A percentile compares a stretch with the other conserved stretches of the same genome.
Conservation (phyloP, 2,888 invertebrate species). For the Gymnoscelis rufifasciata region DNA sequence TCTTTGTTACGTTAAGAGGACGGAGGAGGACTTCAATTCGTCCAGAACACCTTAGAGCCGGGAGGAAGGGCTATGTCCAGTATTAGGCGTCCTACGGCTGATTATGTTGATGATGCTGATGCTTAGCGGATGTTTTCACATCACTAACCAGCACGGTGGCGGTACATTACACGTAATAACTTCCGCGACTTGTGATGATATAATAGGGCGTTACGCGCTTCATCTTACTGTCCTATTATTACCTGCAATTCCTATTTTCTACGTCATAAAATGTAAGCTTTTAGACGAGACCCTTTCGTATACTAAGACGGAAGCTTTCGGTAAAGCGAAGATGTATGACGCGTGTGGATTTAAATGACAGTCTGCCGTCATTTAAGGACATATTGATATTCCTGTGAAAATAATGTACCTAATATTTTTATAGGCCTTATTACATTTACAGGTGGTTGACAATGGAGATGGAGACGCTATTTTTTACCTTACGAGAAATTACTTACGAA, state of each 20-base stretch:
- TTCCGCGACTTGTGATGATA: conserved; percentile 51
- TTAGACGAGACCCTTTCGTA: not conserved
- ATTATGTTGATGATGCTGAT: too few relatives aligned
- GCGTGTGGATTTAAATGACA: not conserved
- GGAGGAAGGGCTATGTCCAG: too few relatives aligned
- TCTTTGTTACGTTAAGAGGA: too few relatives aligned
- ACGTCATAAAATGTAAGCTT: conserved; percentile 11
- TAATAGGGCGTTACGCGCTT: conserved; percentile 50
- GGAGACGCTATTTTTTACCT: too few relatives aligned
- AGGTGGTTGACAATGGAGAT: too few relatives aligned
- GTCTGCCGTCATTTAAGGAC: not conserved
- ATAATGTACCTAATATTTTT: not conserved
- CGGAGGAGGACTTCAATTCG: too few relatives aligned
- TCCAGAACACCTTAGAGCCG: too few relatives aligned
- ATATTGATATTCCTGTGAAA: not conserved
- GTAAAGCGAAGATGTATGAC: not conserved
- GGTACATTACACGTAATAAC: conserved; percentile 63
- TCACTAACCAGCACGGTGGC: conserved; percentile 41
- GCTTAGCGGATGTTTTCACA: conserved; percentile 9
- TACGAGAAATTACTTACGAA: too few relatives aligned
- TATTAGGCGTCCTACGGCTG: too few relatives aligned
- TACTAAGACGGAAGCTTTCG: not conserved
- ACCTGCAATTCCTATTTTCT: conserved; percentile 36
- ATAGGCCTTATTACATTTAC: too few relatives aligned
- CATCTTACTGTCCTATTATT: conserved; percentile 41